Conservation (phyloP, 1,140 invertebrate species). For the Mylabris phalerata region DNA sequence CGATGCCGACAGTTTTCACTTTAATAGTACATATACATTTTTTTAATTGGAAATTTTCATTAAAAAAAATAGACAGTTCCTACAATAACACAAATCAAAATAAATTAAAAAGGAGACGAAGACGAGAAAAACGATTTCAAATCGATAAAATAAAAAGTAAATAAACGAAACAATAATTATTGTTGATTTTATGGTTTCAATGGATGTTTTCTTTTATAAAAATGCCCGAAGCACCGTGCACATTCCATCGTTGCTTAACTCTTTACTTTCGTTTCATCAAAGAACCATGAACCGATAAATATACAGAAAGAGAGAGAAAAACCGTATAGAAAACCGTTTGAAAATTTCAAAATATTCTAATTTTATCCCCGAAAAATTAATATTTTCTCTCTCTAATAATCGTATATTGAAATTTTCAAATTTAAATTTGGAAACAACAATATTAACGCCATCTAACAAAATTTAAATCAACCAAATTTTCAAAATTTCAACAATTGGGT, state of each 20-base stretch:
- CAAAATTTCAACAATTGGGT: background rate
- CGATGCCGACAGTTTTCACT: slow-evolving; percentile 9
- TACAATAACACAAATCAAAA: too few relatives aligned
- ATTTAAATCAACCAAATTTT: background rate
- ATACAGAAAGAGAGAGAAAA: too few relatives aligned
- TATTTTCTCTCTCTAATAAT: background rate
- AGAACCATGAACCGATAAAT: too few relatives aligned
- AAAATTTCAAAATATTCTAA: too few relatives aligned
- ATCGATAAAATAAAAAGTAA: background rate
- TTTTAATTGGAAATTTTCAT: slow-evolving; percentile 19
- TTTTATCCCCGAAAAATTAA: background rate
- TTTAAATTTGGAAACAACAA: background rate
- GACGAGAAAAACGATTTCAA: background rate
- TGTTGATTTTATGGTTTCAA: background rate
- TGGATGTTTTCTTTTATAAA: background rate
- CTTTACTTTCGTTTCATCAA: slow-evolving; percentile 8
- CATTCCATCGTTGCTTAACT: slow-evolving; percentile 7
- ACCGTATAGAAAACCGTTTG: too few relatives aligned
- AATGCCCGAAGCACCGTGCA: slow-evolving; percentile 8
- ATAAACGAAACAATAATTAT: background rate
- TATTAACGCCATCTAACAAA: background rate
- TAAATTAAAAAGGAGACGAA: too few relatives aligned
- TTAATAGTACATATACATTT: background rate
- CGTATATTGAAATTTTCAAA: background rate
- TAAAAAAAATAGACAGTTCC: background rate